A percentile compares a stretch with the other conserved stretches of the same genome.
These are phyloP conservation scores for Stegostoma tigrinum DNA, from an alignment of 2,113 vertebrate species.

Conservation along the genomic window DNA sequence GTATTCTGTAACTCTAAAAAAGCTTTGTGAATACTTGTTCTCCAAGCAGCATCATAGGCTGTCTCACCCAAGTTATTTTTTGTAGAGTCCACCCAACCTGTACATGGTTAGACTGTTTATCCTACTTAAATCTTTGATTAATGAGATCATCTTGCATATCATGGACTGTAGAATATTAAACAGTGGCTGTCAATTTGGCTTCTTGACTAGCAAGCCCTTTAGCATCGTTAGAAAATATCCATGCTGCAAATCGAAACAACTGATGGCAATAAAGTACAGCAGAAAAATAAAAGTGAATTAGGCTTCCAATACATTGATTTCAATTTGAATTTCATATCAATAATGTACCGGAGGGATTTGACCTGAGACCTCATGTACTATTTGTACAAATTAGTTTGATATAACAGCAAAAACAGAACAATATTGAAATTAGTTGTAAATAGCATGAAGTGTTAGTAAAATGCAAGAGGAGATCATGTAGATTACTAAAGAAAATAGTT, in stretches of 20 bases:
- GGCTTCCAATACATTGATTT: too few relatives aligned
- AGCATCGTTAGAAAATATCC: background rate
- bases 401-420: background rate
- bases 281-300: background rate
- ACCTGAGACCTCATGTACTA: background rate
- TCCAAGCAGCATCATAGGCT: constrained; percentile 71
- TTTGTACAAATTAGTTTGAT: background rate
- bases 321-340: too few relatives aligned
- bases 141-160: background rate
- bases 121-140: background rate
- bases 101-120: too few relatives aligned
- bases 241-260: background rate
- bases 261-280: background rate
- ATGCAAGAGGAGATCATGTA: background rate
- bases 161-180: background rate
- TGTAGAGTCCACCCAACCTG: background rate
- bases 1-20: constrained; percentile 84
- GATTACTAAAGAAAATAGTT: background rate
- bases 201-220: background rate
- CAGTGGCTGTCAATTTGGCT: too few relatives aligned
- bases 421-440: background rate
- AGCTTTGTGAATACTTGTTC: constrained; percentile 71
- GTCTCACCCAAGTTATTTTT: constrained; percentile 76
- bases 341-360: background rate
- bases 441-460: background rate